A percentile compares a stretch with the other conserved stretches of the same genome.
These are phyloP conservation scores for Parotocinclus haroldoi DNA, from an alignment of 2,797 vertebrate species.

Conservation along the genomic window DNA sequence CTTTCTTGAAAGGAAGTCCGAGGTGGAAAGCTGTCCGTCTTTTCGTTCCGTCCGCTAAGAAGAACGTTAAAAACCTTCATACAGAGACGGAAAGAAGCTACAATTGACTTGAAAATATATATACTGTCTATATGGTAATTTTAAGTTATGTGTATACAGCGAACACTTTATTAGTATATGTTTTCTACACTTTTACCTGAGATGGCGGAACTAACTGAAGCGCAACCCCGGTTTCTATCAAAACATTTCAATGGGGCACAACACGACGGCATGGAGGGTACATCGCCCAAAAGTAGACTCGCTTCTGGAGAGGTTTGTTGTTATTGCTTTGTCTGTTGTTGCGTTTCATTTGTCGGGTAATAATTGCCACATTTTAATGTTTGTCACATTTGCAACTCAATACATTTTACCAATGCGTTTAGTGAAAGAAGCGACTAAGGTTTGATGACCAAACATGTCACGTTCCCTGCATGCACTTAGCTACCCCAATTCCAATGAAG, in stretches of 20 bases:
- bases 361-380: background rate
- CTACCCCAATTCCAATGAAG: too few relatives aligned
- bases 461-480: too few relatives aligned
- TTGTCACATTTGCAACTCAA: too few relatives aligned
- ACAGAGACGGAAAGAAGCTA: too few relatives aligned
- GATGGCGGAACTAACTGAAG: constrained; percentile 14
- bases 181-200: background rate
- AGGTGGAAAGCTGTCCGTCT: constrained; percentile 33
- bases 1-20: constrained; percentile 64
- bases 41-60: background rate
- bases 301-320: constrained; percentile 49
- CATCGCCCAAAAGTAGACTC: constrained; percentile 37
- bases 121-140: background rate
- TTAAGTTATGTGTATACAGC: background rate
- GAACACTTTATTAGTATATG: too few relatives aligned
- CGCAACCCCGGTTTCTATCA: background rate
- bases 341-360: too few relatives aligned
- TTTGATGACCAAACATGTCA: too few relatives aligned
- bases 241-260: constrained; percentile 4
- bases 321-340: accelerated
- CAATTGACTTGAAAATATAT: too few relatives aligned
- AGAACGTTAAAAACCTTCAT: background rate
- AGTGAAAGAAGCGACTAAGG: too few relatives aligned
- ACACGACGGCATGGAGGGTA: constrained; percentile 53
- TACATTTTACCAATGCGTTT: too few relatives aligned